Evolutionary conservation across 2,797 vertebrate genomes (phyloP).

Genomic region (Buphagus erythrorhynchus): DNA sequence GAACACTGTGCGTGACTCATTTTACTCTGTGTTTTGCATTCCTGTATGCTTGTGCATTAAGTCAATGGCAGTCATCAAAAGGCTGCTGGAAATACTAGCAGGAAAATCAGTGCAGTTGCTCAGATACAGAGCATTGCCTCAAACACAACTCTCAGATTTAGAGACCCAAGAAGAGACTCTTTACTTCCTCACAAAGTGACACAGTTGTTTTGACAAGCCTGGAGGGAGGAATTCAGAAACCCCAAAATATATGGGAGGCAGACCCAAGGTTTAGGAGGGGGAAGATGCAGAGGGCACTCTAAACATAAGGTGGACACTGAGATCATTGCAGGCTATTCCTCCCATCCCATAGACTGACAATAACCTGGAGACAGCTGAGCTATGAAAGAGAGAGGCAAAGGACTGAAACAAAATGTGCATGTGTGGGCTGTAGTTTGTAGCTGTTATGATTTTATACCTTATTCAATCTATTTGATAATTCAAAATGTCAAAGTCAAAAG

Average conservation of each 20-base stretch:
- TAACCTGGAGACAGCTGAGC: background rate
- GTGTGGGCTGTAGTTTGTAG: background rate
- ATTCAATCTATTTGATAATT: background rate
- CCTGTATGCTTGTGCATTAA: background rate
- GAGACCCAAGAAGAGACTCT: background rate
- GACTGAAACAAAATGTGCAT: background rate
- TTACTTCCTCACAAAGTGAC: background rate
- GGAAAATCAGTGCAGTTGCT: background rate
- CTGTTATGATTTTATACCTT: background rate
- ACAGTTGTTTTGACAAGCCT: background rate
- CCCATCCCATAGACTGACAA: background rate
- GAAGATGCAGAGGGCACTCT: background rate
- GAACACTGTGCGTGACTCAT: background rate
- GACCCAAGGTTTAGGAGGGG: background rate
- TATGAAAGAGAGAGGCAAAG: constrained; percentile 29
- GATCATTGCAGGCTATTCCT: background rate
- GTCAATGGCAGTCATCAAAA: background rate
- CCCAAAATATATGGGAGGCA: background rate
- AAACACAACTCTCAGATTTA: background rate
- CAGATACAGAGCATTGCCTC: background rate
- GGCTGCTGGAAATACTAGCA: background rate
- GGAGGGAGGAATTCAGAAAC: background rate
- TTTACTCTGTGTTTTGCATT: background rate
- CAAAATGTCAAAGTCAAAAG: background rate
- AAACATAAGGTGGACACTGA: background rate